Conservation (phyloP, 2,113 vertebrate species). For the Xenopus laevis region DNA sequence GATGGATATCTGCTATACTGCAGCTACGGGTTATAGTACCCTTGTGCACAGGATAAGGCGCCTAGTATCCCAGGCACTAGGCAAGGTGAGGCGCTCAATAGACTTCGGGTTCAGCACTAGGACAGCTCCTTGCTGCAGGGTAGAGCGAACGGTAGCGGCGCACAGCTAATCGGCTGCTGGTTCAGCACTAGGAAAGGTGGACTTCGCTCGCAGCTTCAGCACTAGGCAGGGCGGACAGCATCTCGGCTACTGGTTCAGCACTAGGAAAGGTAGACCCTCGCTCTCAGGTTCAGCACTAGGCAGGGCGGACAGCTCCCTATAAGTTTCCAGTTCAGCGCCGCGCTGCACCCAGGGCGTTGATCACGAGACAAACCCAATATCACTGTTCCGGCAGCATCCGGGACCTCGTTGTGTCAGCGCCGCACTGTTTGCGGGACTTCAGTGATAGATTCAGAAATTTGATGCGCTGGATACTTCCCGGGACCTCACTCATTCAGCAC, state of each 20-base stretch:
- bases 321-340: too few species aligned
- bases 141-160: too few species aligned
- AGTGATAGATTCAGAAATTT: too few species aligned
- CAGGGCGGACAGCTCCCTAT: conserved; percentile 6
- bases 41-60: neutral
- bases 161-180: neutral
- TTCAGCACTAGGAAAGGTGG: neutral
- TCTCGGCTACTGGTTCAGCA: neutral
- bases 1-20: neutral
- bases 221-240: neutral
- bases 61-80: neutral
- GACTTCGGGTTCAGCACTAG: neutral
- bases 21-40: too few species aligned
- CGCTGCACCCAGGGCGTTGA: too few species aligned
- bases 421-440: too few species aligned
- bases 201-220: neutral
- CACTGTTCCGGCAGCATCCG: too few species aligned
- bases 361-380: too few species aligned
- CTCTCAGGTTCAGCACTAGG: neutral
- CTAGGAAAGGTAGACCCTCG: too few species aligned
- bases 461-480: too few species aligned
- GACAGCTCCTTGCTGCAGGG: neutral
- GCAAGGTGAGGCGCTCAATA: neutral
- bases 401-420: too few species aligned
- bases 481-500: neutral